A percentile compares a stretch with the other conserved stretches of the same genome.
These are phyloP conservation scores for Pampusana beccarii DNA, from an alignment of 2,113 vertebrate genomes.

Conservation along the genomic window DNA sequence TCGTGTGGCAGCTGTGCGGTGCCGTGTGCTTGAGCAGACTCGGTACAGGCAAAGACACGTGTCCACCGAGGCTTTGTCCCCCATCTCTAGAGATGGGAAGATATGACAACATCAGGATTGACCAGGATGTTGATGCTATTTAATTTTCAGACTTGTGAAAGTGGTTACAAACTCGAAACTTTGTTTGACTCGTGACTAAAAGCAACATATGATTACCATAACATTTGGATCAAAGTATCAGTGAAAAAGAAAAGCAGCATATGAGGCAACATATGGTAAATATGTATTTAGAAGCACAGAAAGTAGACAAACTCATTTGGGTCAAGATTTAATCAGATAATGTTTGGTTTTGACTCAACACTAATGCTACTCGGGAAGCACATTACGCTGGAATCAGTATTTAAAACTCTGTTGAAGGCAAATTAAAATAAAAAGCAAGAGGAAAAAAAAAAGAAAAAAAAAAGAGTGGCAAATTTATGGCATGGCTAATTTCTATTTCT, in stretches of 20 bases:
- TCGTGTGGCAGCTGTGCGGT: background rate
- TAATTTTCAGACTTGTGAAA: background rate
- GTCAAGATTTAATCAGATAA: conserved; percentile 71
- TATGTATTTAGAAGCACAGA: conserved; percentile 64
- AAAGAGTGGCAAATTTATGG: background rate
- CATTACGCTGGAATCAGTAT: conserved; percentile 37
- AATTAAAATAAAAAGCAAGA: background rate
- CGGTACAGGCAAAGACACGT: background rate
- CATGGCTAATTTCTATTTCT: background rate
- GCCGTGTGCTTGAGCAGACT: background rate
- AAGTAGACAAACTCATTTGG: conserved; percentile 65
- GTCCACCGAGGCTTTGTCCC: background rate
- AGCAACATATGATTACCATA: conserved; percentile 48
- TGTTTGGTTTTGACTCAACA: conserved; percentile 49
- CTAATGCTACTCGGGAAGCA: conserved; percentile 57
- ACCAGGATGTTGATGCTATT: background rate
- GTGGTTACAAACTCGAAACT: background rate
- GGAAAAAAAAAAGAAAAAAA: background rate
- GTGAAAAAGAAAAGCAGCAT: conserved; percentile 52
- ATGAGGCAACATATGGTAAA: conserved; percentile 70
- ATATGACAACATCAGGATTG: background rate
- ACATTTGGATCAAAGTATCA: conserved; percentile 29
- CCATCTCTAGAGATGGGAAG: background rate
- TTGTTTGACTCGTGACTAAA: background rate
- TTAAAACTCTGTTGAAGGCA: conserved; percentile 10